Evolutionary conservation across 2,113 vertebrate species (phyloP).

Genomic region (Halcyon malimbica): DNA sequence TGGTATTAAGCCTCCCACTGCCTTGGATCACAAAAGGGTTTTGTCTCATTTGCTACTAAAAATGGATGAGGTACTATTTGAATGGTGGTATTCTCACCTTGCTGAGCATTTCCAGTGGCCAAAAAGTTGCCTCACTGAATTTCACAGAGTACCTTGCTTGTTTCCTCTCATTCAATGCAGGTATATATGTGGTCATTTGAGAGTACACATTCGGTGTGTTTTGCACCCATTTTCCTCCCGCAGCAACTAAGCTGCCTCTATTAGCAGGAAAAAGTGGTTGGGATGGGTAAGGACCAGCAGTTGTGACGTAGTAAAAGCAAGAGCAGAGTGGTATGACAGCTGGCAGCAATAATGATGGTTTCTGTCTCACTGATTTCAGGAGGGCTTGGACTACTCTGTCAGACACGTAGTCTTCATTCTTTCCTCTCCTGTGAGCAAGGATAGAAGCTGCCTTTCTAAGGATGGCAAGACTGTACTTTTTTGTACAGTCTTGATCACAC

Average conservation of each 20-base stretch:
- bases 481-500: too few species aligned
- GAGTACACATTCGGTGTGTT: background rate
- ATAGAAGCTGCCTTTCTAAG: background rate
- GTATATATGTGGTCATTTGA: background rate
- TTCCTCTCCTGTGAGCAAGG: background rate
- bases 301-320: background rate
- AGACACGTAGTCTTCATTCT: background rate
- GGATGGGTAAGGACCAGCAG: background rate
- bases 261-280: background rate
- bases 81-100: background rate
- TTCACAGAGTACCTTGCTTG: background rate
- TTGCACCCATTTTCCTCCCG: background rate
- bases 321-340: background rate
- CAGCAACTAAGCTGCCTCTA: accelerated
- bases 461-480: background rate
- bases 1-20: background rate
- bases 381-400: background rate
- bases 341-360: background rate
- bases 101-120: background rate
- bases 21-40: background rate
- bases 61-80: background rate
- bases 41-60: background rate
- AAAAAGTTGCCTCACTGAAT: background rate
- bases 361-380: background rate
- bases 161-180: background rate